Evolutionary conservation across 2,888 invertebrate species (phyloP).

Genomic region (Acanthosepion pharaonis): DNA sequence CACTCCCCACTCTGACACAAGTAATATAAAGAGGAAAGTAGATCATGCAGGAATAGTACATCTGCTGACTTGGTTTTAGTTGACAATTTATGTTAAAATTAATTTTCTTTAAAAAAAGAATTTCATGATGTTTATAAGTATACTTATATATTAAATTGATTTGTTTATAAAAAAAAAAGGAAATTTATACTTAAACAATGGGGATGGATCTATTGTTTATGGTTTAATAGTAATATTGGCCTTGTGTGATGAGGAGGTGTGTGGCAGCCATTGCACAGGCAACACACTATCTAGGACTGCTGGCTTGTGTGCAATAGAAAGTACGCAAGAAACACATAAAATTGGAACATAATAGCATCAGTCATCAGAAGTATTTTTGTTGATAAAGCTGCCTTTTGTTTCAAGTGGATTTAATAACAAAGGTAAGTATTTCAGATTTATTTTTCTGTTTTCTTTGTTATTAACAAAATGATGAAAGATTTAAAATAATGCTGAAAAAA

Average conservation of each 20-base stretch:
- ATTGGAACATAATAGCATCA: background rate
- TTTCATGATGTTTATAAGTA: background rate
- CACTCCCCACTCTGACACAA: background rate
- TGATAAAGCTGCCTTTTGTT: background rate
- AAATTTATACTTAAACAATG: background rate
- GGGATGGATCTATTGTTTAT: background rate
- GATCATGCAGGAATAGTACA: background rate
- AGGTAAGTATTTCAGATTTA: background rate
- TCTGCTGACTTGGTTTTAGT: background rate
- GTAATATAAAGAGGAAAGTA: background rate
- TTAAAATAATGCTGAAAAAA: background rate
- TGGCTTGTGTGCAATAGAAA: background rate
- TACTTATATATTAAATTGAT: background rate
- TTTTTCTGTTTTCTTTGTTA: background rate
- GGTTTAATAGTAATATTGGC: background rate
- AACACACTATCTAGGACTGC: background rate
- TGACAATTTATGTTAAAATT: background rate
- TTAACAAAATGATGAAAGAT: background rate
- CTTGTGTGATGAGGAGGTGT: background rate
- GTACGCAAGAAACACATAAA: background rate
- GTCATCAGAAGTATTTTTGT: background rate
- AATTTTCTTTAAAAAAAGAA: background rate
- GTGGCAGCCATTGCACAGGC: conserved; percentile 11
- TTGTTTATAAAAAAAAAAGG: background rate
- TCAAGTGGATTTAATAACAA: background rate